These are phyloP conservation scores for Piscicola geometra DNA, from an alignment of 2,888 invertebrate genomes.

Conservation along the genomic window DNA sequence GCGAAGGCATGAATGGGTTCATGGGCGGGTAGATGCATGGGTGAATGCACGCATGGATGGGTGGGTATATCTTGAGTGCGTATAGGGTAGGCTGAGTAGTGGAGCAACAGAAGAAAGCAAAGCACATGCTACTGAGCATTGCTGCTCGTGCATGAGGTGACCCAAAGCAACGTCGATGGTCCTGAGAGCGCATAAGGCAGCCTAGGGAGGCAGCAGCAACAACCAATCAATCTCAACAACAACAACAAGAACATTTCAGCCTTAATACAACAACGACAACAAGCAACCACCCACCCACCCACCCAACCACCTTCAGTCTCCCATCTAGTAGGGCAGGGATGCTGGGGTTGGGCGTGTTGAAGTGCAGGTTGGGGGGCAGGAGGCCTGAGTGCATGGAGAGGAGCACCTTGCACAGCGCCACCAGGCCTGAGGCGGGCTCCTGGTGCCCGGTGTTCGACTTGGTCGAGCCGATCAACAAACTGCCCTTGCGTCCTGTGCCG, in stretches of 20 bases:
- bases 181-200: too few relatives aligned
- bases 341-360: constrained; percentile 75
- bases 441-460: constrained; percentile 99
- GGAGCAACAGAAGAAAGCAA: too few relatives aligned
- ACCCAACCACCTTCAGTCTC: constrained; percentile 67
- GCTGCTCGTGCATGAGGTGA: too few relatives aligned
- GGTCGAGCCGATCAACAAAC: constrained; percentile 86
- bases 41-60: too few relatives aligned
- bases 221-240: background rate
- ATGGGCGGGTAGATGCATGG: too few relatives aligned
- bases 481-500: constrained; percentile 53
- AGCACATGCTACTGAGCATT: too few relatives aligned
- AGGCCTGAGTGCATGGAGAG: constrained; percentile 85
- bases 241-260: background rate
- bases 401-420: constrained; percentile 81
- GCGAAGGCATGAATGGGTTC: too few relatives aligned
- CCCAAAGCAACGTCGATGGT: too few relatives aligned
- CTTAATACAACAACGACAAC: background rate
- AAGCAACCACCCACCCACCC: background rate
- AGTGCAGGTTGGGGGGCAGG: constrained; percentile 89
- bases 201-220: background rate
- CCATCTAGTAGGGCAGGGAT: constrained; percentile 87
- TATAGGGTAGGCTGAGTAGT: too few relatives aligned
- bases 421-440: constrained; percentile 75
- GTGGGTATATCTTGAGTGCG: too few relatives aligned